These are phyloP conservation scores for Rhyacophila brunnea DNA, from an alignment of 1,140 invertebrate genomes.

Conservation along the genomic window DNA sequence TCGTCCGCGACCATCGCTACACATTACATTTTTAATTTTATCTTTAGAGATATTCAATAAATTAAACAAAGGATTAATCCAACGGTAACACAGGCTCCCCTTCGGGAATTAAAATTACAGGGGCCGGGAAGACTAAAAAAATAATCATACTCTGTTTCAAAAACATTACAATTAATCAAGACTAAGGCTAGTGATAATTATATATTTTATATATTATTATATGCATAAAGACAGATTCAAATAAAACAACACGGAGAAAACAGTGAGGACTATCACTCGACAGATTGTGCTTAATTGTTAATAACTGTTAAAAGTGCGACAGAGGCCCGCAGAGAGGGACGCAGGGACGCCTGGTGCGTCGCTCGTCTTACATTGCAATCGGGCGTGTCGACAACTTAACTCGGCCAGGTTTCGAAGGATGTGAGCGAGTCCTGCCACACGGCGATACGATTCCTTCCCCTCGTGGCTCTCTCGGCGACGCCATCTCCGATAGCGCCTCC, in stretches of 20 bases:
- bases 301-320: conserved; percentile 25
- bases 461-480: no score
- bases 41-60: conserved; percentile 19
- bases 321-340: conserved; percentile 4
- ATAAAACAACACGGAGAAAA: conserved; percentile 34
- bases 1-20: conserved; percentile 32
- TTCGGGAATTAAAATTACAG: conserved; percentile 29
- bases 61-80: conserved; percentile 28
- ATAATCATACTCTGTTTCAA: conserved; percentile 27
- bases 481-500: no score
- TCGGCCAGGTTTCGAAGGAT: no score
- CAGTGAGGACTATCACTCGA: conserved; percentile 26
- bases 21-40: conserved; percentile 16
- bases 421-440: no score
- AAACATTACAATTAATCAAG: conserved; percentile 31
- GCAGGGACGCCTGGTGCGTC: not conserved
- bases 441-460: no score
- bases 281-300: conserved; percentile 3
- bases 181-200: conserved; percentile 27
- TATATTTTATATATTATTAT: no score
- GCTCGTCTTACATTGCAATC: not conserved
- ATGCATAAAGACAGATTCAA: conserved; percentile 1
- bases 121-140: conserved; percentile 35
- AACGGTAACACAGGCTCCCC: conserved; percentile 23
- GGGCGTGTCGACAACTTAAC: no score